Conservation (phyloP, 2,113 vertebrate species). For the Grantiella picta region DNA sequence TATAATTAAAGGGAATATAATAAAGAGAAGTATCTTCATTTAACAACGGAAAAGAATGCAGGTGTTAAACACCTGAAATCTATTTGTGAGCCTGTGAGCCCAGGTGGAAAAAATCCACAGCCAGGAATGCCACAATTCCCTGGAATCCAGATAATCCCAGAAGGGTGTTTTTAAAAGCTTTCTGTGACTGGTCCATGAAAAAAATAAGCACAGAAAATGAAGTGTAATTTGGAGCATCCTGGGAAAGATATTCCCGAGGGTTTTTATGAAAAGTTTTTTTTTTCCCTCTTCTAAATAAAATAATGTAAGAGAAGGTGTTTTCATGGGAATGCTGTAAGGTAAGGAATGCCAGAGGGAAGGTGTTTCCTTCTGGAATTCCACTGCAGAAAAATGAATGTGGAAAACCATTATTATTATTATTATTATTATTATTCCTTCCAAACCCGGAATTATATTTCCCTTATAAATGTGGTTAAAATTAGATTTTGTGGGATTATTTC, state of each 20-base stretch:
- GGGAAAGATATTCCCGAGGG: neutral
- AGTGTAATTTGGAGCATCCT: neutral
- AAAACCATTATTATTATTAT: conserved; percentile 33
- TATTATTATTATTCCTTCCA: neutral
- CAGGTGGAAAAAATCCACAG: neutral
- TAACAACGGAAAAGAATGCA: neutral
- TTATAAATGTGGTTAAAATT: conserved; percentile 37
- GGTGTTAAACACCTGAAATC: neutral
- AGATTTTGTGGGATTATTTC: conserved; percentile 23
- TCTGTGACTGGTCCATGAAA: neutral
- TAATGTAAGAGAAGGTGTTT: neutral
- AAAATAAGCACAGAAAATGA: neutral
- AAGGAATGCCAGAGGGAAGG: conserved; percentile 17
- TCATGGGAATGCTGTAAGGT: conserved; percentile 3
- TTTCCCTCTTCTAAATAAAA: conserved; percentile 8
- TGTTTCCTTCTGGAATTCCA: conserved; percentile 38
- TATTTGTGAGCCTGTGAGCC: neutral
- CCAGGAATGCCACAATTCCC: neutral
- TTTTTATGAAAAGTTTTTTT: neutral
- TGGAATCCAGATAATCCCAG: neutral
- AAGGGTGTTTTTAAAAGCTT: neutral
- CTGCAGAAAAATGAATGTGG: conserved; percentile 2
- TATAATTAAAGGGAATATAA: neutral
- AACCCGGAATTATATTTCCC: neutral
- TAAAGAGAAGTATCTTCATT: neutral